Evolutionary conservation across 2,797 vertebrate genomes (phyloP).

Genomic region (Acridotheres tristis): DNA sequence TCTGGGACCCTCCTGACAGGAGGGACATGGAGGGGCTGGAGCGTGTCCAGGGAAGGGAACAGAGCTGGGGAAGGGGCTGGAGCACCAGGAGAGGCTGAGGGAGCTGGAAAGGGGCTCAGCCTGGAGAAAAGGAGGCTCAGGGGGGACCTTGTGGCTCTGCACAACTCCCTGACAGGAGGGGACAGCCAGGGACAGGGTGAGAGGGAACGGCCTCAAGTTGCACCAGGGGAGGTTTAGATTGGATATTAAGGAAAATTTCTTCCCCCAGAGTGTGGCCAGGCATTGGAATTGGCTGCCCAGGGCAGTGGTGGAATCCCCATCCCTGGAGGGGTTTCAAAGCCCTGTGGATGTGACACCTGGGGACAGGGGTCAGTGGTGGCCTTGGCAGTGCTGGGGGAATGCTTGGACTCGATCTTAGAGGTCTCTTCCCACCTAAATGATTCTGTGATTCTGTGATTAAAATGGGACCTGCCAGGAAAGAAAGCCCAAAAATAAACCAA

Average conservation of each 20-base stretch:
- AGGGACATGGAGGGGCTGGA: not conserved
- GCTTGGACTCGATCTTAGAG: accelerated
- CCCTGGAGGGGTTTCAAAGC: not conserved
- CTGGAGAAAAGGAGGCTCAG: not conserved
- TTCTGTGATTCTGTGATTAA: not conserved
- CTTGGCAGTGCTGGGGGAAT: not conserved
- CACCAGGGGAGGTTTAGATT: accelerated
- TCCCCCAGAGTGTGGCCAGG: not conserved
- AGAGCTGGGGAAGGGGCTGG: not conserved
- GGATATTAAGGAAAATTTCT: no score
- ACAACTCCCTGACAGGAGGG: not conserved
- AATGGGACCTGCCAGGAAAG: not conserved
- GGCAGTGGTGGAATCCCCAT: not conserved
- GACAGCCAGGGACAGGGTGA: accelerated
- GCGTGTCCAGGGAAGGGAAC: not conserved
- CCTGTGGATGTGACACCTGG: not conserved
- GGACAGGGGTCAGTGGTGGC: not conserved
- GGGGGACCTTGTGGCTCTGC: not conserved
- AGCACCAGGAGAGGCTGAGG: no score
- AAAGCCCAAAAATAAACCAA: not conserved
- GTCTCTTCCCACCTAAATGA: not conserved
- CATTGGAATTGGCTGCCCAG: not conserved
- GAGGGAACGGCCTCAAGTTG: accelerated
- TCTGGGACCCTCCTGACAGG: not conserved
- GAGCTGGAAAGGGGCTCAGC: not conserved